These are phyloP conservation scores for Bombus consobrinus DNA, from an alignment of 1,140 invertebrate species.

Conservation along the genomic window DNA sequence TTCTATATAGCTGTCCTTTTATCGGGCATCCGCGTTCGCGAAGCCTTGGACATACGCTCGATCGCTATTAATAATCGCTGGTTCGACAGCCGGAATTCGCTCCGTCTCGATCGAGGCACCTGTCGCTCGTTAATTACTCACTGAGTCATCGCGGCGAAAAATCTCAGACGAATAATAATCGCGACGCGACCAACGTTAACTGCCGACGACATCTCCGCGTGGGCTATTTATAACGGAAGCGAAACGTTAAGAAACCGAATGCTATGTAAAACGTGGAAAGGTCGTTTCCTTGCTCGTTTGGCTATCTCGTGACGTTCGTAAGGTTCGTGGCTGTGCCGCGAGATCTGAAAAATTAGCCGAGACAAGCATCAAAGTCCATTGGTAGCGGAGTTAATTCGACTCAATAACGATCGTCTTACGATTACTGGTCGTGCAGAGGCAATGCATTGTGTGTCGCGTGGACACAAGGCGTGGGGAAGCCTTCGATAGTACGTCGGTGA, in stretches of 20 bases:
- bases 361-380: background rate
- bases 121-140: slow-evolving; percentile 5
- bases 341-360: background rate
- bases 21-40: background rate
- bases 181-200: background rate
- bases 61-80: slow-evolving; percentile 11
- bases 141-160: no score
- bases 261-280: no score
- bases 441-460: slow-evolving; percentile 38
- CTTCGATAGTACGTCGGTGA: slow-evolving; percentile 56
- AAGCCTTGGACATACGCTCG: background rate
- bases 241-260: background rate
- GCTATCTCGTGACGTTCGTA: background rate
- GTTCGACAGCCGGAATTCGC: slow-evolving; percentile 2
- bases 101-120: background rate
- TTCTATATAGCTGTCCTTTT: slow-evolving; percentile 1
- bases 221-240: no score
- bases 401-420: background rate
- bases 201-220: background rate
- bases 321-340: background rate
- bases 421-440: background rate
- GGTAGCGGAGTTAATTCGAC: background rate
- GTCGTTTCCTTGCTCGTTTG: background rate
- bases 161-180: background rate
- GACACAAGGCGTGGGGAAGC: slow-evolving; percentile 64